Percentiles rank a stretch among this genome's conserved stretches.
Evolutionary conservation across 2,888 invertebrate genomes (phyloP).

Genomic region (Lobophora halterata): DNA sequence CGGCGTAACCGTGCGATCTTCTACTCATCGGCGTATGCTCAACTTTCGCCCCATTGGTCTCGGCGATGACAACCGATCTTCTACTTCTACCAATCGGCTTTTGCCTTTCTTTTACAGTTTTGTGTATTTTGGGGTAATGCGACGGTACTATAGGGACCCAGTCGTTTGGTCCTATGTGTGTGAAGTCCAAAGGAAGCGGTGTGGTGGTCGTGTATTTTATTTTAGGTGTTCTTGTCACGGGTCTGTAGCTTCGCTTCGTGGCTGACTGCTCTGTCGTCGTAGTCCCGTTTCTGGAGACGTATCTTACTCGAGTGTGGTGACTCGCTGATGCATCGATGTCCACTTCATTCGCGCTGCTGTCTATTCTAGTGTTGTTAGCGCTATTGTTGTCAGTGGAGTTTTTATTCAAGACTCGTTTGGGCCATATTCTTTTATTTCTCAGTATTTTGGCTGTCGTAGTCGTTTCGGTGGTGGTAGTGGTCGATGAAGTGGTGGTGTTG

Average conservation of each 20-base stretch:
- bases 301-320: slow-evolving; percentile 42
- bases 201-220: slow-evolving; percentile 45
- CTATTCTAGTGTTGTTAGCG: slow-evolving; percentile 35
- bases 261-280: slow-evolving; percentile 41
- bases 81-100: slow-evolving; percentile 47
- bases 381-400: slow-evolving; percentile 41
- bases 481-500: slow-evolving; percentile 35
- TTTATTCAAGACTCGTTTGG: slow-evolving; percentile 49
- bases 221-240: slow-evolving; percentile 63
- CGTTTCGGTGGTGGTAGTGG: slow-evolving; percentile 45
- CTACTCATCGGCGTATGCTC: slow-evolving; percentile 41
- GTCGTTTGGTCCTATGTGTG: slow-evolving; percentile 56
- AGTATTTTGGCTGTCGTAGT: slow-evolving; percentile 59
- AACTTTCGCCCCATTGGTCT: too few species aligned
- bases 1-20: slow-evolving; percentile 44
- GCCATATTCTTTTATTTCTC: slow-evolving; percentile 75
- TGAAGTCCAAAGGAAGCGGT: slow-evolving; percentile 39
- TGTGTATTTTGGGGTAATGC: slow-evolving; percentile 51
- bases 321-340: slow-evolving; percentile 52
- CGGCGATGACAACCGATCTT: slow-evolving; percentile 47
- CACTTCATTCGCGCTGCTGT: slow-evolving; percentile 38
- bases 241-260: slow-evolving; percentile 55
- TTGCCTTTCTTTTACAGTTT: slow-evolving; percentile 23
- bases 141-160: slow-evolving; percentile 73
- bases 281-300: slow-evolving; percentile 43